Conservation (phyloP, 2,888 invertebrate genomes). For the Amiota communis region DNA sequence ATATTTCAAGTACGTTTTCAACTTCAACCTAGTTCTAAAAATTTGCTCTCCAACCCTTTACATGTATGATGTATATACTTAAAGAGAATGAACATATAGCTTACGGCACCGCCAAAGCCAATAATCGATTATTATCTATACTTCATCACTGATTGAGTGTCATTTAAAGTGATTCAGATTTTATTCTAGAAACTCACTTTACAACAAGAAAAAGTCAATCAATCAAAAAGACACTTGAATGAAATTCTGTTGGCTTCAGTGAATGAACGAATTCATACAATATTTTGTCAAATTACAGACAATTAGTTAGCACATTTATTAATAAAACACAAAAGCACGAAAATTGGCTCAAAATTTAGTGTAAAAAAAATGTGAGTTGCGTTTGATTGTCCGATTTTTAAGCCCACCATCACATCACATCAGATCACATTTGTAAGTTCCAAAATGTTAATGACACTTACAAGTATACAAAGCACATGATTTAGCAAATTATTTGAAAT, state of each 20-base stretch:
- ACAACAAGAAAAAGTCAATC: neutral
- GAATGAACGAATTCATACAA: slow-evolving; percentile 30
- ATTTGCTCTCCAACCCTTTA: no score
- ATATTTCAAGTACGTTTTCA: no score
- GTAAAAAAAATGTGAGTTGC: no score
- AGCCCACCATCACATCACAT: neutral
- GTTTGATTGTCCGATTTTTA: no score
- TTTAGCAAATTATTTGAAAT: neutral
- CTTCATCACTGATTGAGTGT: slow-evolving; percentile 1
- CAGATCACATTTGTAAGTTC: slow-evolving; percentile 7
- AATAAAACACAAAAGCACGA: slow-evolving; percentile 19
- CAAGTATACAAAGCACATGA: neutral
- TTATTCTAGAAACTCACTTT: neutral
- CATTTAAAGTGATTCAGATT: neutral
- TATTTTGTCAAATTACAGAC: slow-evolving; percentile 54
- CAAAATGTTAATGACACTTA: slow-evolving; percentile 48
- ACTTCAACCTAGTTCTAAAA: no score
- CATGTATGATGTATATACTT: no score
- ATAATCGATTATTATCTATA: slow-evolving; percentile 6
- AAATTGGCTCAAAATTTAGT: slow-evolving; percentile 27
- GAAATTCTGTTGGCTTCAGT: slow-evolving; percentile 5
- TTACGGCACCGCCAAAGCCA: slow-evolving; percentile 1
- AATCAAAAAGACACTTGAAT: slow-evolving; percentile 10
- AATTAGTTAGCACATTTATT: slow-evolving; percentile 58
- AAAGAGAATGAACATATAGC: neutral